Percentiles rank a stretch among this genome's conserved stretches.
Evolutionary conservation across 23 tunicate species (phyloP).

Genomic region (Ascidia mentula): DNA sequence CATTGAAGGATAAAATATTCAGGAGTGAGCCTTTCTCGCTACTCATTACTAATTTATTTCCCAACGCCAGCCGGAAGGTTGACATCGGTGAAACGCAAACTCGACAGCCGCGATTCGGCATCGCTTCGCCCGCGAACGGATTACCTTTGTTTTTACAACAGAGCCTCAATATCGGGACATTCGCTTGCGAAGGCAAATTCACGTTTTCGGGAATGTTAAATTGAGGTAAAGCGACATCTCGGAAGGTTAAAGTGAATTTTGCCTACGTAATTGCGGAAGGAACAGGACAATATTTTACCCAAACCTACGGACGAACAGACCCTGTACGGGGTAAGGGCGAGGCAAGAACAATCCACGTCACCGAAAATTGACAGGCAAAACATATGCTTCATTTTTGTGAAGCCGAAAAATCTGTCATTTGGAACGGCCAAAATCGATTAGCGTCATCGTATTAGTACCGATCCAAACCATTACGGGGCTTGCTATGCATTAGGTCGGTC

Average conservation of each 20-base stretch:
- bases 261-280: no score
- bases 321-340: neutral
- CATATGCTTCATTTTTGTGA: slow-evolving; percentile 11
- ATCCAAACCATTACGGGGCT: slow-evolving; percentile 41
- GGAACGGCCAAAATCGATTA: slow-evolving; percentile 56
- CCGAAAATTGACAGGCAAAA: neutral
- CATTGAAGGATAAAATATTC: slow-evolving; percentile 81
- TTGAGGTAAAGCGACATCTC: no score
- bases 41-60: slow-evolving; percentile 90
- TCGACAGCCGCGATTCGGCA: neutral
- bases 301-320: neutral
- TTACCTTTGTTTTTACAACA: neutral
- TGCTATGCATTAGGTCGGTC: slow-evolving; percentile 31
- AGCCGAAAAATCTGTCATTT: slow-evolving; percentile 15
- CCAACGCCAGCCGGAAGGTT: neutral
- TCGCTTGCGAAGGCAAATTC: no score
- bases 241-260: no score
- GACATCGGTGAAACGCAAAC: slow-evolving; percentile 14
- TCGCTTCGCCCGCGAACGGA: neutral
- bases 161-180: no score
- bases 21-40: slow-evolving; percentile 28
- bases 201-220: no score
- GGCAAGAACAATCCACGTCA: neutral
- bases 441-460: slow-evolving; percentile 68
- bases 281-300: no score